A percentile compares a stretch with the other conserved stretches of the same genome.
Conservation (phyloP, 2,797 vertebrate genomes). For the Nasua narica region DNA sequence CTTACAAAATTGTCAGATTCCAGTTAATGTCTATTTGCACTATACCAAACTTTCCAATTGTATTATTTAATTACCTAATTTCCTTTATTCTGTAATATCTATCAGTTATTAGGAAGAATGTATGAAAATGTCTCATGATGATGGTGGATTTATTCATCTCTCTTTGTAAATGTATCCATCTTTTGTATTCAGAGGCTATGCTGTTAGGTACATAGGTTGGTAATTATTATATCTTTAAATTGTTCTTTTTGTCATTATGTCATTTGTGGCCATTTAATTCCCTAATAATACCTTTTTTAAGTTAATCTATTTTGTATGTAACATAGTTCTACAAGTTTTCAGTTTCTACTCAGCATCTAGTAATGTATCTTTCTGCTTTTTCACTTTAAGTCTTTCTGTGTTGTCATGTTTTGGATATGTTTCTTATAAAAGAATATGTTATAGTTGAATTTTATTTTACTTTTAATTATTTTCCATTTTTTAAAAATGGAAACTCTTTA, state of each 20-base stretch:
- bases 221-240: not conserved
- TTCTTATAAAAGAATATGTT: not conserved
- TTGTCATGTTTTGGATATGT: not conserved
- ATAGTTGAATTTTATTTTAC: not conserved
- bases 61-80: not conserved
- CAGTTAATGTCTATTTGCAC: not conserved
- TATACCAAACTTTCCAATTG: not conserved
- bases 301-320: not conserved
- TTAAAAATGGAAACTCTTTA: not conserved
- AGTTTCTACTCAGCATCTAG: not conserved
- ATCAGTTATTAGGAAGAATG: not conserved
- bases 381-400: not conserved
- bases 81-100: not conserved
- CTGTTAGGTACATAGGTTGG: not conserved
- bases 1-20: not conserved
- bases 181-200: not conserved
- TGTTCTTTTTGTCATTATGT: not conserved
- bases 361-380: not conserved
- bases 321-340: not conserved
- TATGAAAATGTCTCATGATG: not conserved
- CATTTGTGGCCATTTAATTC: not conserved
- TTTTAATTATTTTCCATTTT: constrained; percentile 33
- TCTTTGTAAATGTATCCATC: not conserved
- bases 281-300: not conserved
- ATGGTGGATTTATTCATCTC: not conserved